Evolutionary conservation across 2,113 vertebrate species (phyloP).

Genomic region (Panthera uncia): DNA sequence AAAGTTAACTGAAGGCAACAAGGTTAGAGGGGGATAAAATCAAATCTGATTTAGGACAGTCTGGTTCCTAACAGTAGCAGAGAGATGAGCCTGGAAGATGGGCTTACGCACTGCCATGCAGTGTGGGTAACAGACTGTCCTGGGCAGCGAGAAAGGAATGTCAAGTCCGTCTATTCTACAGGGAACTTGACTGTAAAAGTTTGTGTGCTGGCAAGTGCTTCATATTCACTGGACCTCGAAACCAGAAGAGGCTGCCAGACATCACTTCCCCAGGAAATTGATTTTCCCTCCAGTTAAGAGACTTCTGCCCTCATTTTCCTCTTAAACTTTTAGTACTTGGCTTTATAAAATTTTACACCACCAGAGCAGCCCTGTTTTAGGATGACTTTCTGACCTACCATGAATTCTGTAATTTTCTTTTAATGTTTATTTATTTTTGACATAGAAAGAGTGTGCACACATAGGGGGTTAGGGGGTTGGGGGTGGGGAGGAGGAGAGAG

Average conservation of each 20-base stretch:
- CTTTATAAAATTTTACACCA: background rate
- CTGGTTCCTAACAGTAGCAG: background rate
- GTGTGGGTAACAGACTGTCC: background rate
- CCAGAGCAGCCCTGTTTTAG: background rate
- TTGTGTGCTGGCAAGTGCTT: background rate
- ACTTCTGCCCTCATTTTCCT: background rate
- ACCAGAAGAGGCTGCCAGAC: background rate
- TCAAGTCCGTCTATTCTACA: too few species aligned
- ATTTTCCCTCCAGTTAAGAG: background rate
- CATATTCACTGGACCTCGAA: background rate
- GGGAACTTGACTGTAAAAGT: background rate
- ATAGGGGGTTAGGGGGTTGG: too few species aligned
- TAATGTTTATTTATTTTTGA: too few species aligned
- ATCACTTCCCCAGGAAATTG: background rate
- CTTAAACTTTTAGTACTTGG: background rate
- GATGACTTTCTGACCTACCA: background rate
- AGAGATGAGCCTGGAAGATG: background rate
- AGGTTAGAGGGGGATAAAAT: background rate
- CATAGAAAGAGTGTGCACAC: too few species aligned
- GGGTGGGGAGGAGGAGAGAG: too few species aligned
- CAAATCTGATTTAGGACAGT: background rate
- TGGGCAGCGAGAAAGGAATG: background rate
- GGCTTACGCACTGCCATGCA: background rate
- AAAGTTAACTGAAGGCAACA: slow-evolving; percentile 20
- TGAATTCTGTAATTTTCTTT: background rate